Evolutionary conservation across 2,888 invertebrate genomes (phyloP), one percentile per base, ranked within the genome.

Genomic region (Lasioglossum villosulum): DNA sequence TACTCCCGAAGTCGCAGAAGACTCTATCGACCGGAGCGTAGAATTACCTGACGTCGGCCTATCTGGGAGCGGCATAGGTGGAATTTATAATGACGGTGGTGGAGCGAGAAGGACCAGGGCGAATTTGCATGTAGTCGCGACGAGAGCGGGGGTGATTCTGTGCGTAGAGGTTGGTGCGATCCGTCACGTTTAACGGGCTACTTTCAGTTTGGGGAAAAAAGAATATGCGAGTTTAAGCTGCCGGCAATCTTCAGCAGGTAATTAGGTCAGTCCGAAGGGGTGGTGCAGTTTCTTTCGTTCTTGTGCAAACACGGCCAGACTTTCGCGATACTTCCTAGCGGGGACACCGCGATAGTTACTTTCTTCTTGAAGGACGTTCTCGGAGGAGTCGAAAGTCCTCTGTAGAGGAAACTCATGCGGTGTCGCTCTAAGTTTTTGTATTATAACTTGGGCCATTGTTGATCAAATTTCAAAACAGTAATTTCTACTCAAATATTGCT

Each of bases 1-100:
- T 93, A 93, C 91, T 92, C 91, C 89, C 88, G 80, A 88, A 91
- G 91, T 90, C 90, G 90, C 88, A 73, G 89, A 92, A 91, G 91
- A 93, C 93, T 93, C 92, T 92, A 93, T 93, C 90, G 92, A 82
- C 59, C 80, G 75, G 73, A 87, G 90, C 90, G 89, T 92, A 89
- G 91, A 93, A 93, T 93, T 93, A 93, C 91, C 79, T 78, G 84
- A 75, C 56, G 37, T 77, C 70, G 70, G 56, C 45, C 63, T 30
- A 34, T 70, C 27, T 34, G 59, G 59, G 83, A 72, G 81, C 79
- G 80, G 63, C 81, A 90, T 90, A 91, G 85, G 80, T 88, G 83
- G 91, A 91, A 91, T 92, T 91, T 86, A 88, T 91, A 91, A 91
- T 88, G 86, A 88, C 48, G 82, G 39, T 14, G 71, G 68, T 42